A percentile compares a stretch with the other conserved stretches of the same genome.
phyloP scores from a whole-genome alignment of 2,888 invertebrate genomes.

The Odontocerum albicorne region DNA sequence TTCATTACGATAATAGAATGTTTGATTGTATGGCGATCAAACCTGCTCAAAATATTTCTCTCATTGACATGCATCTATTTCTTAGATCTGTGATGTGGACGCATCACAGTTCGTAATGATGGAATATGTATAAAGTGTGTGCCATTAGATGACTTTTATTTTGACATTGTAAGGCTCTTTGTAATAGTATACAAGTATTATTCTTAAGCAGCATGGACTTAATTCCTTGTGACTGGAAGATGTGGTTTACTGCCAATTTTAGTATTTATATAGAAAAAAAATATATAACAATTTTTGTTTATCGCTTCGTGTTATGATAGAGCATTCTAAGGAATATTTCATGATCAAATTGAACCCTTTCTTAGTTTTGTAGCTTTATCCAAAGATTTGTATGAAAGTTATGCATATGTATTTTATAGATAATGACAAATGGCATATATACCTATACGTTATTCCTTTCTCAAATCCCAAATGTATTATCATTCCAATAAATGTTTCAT shows the following conservation, averaged over 20 bases:
- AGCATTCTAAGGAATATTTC: conserved; percentile 27
- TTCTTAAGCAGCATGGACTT: conserved; percentile 24
- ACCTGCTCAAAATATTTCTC: conserved; percentile 34
- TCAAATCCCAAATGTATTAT: conserved; percentile 1
- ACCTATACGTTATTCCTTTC: no score
- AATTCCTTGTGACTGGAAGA: conserved; percentile 8
- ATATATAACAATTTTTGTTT: conserved; percentile 1
- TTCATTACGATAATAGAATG: conserved; percentile 31
- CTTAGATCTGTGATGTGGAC: background rate
- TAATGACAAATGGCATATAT: background rate
- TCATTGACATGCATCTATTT: conserved; percentile 10
- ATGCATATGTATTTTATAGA: background rate
- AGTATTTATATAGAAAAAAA: conserved; percentile 14
- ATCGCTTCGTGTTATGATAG: conserved; percentile 13
- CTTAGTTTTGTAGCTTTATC: conserved; percentile 1
- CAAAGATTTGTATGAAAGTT: conserved; percentile 12
- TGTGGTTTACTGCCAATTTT: conserved; percentile 16
- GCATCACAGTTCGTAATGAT: conserved; percentile 15
- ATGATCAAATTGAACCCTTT: conserved; percentile 2
- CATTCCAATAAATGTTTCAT: conserved; percentile 19
- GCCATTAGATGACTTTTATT: conserved; percentile 34
- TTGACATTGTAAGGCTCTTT: conserved; percentile 24
- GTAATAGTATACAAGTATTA: conserved; percentile 16
- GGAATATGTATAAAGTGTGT: conserved; percentile 33
- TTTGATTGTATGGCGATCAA: conserved; percentile 16